These are phyloP conservation scores for Pocillopora verrucosa DNA, from an alignment of 64 coral and sea anemone genomes.

Conservation along the genomic window DNA sequence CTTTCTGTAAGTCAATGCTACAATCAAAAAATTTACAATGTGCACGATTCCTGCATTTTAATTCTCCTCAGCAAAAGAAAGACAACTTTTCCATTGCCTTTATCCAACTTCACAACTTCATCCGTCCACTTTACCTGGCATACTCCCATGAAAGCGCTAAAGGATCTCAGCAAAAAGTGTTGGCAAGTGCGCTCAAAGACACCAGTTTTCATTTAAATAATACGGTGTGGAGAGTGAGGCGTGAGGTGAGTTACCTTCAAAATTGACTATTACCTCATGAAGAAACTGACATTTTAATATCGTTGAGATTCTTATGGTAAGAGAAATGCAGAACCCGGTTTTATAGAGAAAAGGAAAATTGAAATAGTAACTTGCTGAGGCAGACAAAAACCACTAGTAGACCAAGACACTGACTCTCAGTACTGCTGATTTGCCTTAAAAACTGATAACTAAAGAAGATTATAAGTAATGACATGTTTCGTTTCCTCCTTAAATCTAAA, in stretches of 20 bases:
- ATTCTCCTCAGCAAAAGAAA: background rate
- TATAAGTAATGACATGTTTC: too few relatives aligned
- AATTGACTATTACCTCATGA: too few relatives aligned
- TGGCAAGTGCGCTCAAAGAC: background rate
- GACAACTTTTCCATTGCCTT: background rate
- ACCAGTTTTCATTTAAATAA: background rate
- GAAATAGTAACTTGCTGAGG: too few relatives aligned
- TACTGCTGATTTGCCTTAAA: too few relatives aligned
- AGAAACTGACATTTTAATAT: background rate
- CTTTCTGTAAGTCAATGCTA: background rate
- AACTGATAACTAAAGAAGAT: too few relatives aligned
- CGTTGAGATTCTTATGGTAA: too few relatives aligned
- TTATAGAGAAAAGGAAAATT: too few relatives aligned
- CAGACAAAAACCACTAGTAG: too few relatives aligned
- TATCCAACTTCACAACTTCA: background rate
- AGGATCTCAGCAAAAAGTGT: background rate
- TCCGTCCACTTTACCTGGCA: background rate
- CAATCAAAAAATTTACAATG: too few relatives aligned
- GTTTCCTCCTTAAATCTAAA: too few relatives aligned
- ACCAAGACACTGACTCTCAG: too few relatives aligned
- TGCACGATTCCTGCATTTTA: background rate
- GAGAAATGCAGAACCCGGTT: too few relatives aligned
- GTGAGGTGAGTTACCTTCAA: background rate
- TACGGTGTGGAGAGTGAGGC: background rate
- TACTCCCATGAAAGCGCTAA: background rate